Percentiles rank a stretch among this genome's conserved stretches.
These are phyloP conservation scores for Astur gentilis DNA, from an alignment of 2,113 vertebrate species.

Conservation along the genomic window DNA sequence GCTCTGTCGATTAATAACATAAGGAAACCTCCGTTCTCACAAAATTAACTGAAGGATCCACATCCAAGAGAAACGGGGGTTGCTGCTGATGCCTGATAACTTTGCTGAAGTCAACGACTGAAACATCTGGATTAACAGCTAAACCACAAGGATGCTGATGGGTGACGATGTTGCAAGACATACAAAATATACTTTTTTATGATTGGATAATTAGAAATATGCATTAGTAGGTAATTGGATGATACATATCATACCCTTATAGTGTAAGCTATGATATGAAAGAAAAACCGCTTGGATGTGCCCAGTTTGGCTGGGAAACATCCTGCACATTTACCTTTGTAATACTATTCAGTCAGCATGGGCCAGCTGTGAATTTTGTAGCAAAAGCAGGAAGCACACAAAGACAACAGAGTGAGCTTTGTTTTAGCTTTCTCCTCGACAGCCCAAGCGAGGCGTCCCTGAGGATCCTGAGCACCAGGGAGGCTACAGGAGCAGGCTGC, in stretches of 20 bases:
- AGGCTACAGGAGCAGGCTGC: neutral
- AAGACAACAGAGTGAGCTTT: neutral
- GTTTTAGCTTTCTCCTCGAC: neutral
- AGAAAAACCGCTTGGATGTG: neutral
- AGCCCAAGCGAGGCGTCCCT: rapidly evolving
- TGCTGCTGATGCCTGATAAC: neutral
- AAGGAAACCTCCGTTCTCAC: neutral
- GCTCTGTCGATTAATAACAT: no score
- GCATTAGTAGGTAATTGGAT: neutral
- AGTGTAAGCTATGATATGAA: neutral
- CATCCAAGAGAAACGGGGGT: neutral
- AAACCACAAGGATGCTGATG: neutral
- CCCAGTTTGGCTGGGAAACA: neutral
- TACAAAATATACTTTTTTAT: neutral
- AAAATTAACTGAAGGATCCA: neutral
- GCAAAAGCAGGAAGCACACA: neutral
- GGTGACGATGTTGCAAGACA: neutral
- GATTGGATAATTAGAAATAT: neutral
- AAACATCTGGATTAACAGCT: neutral
- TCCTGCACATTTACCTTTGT: neutral
- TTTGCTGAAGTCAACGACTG: neutral
- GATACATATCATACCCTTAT: neutral
- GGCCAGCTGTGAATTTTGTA: neutral
- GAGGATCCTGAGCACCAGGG: neutral
- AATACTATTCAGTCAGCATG: neutral